These are phyloP conservation scores for Gymnorhina tibicen DNA, from an alignment of 2,113 vertebrate genomes.

Conservation along the genomic window DNA sequence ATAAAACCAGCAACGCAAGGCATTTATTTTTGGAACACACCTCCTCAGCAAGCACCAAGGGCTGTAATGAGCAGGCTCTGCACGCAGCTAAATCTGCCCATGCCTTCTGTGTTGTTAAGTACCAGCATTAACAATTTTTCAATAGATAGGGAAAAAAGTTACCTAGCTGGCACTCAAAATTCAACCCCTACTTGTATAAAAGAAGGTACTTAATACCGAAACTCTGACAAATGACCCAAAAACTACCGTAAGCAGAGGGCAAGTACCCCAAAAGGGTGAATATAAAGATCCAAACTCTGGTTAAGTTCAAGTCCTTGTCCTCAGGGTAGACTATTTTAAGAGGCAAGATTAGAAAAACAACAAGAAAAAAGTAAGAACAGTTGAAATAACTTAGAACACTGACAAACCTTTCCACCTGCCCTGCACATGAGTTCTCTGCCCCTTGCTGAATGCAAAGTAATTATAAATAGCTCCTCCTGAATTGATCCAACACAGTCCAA, in stretches of 20 bases:
- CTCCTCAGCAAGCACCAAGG: not conserved
- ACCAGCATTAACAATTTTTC: not conserved
- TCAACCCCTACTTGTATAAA: not conserved
- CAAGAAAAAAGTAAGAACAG: not conserved
- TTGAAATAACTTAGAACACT: not conserved
- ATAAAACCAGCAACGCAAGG: not conserved
- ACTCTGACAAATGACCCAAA: not conserved
- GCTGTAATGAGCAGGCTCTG: not conserved
- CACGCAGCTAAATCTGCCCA: not conserved
- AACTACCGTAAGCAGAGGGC: not conserved
- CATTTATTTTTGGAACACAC: not conserved
- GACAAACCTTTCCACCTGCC: not conserved
- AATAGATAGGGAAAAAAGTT: not conserved
- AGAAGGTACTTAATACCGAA: not conserved
- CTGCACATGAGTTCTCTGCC: not conserved
- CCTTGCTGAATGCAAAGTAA: not conserved
- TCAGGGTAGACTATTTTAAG: not conserved
- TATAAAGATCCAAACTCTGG: not conserved
- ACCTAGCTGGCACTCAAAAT: not conserved
- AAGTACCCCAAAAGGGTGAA: not conserved
- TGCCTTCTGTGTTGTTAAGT: not conserved
- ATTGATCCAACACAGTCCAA: not conserved
- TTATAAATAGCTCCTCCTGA: not conserved
- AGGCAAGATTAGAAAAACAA: not conserved
- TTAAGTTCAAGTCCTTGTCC: not conserved